Evolutionary conservation across 2,888 invertebrate genomes (phyloP).

Genomic region (Trachelus tabidus): DNA sequence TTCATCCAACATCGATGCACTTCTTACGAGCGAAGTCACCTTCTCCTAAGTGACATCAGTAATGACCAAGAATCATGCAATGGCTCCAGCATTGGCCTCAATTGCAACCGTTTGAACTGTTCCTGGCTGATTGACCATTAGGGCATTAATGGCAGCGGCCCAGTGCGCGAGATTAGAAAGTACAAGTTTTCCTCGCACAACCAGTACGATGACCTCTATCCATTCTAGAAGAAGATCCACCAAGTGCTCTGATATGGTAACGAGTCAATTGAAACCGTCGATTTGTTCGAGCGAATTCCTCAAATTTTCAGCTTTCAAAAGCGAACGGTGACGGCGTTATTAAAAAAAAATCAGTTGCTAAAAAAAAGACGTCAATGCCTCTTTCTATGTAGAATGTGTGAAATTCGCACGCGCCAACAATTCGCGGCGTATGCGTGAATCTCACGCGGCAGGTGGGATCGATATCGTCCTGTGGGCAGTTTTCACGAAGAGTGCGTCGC

Average conservation of each 20-base stretch:
- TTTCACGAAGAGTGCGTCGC: neutral
- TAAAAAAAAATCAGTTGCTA: neutral
- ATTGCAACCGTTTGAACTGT: slow-evolving; percentile 32
- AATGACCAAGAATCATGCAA: slow-evolving; percentile 6
- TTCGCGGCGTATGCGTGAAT: neutral
- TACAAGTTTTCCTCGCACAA: slow-evolving; percentile 13
- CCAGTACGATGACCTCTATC: slow-evolving; percentile 15
- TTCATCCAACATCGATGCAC: neutral
- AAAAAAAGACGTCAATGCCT: neutral
- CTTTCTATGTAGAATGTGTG: neutral
- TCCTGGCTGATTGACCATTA: slow-evolving; percentile 37
- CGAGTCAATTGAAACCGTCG: neutral
- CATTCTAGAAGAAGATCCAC: neutral
- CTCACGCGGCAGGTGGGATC: neutral
- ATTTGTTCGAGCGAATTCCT: neutral
- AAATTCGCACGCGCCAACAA: neutral
- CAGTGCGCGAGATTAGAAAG: slow-evolving; percentile 15
- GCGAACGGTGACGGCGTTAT: neutral
- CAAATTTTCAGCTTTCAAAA: neutral
- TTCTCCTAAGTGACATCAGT: neutral
- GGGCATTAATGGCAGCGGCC: neutral
- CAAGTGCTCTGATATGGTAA: neutral
- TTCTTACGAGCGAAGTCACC: neutral
- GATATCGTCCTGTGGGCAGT: neutral
- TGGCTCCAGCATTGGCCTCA: slow-evolving; percentile 35